Percentiles rank a stretch among this genome's conserved stretches.
Evolutionary conservation across 2,113 vertebrate genomes (phyloP).

Genomic region (Candoia aspera): DNA sequence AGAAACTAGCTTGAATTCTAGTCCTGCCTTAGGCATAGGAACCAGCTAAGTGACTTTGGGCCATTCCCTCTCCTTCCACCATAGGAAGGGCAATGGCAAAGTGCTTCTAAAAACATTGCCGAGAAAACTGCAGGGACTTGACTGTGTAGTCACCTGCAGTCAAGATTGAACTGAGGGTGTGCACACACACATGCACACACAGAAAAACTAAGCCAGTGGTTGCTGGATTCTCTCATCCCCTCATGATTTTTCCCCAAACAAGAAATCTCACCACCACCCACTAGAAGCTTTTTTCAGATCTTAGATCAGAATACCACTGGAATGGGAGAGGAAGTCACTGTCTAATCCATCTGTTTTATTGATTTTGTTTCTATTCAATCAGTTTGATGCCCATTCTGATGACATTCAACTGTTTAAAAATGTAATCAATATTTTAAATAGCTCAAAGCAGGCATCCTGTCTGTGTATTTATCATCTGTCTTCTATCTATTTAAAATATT

Average conservation of each 20-base stretch:
- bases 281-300: background rate
- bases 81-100: background rate
- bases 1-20: background rate
- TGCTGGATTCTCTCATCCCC: background rate
- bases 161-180: background rate
- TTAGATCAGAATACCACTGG: background rate
- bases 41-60: background rate
- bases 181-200: background rate
- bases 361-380: background rate
- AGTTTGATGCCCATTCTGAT: slow-evolving; percentile 25
- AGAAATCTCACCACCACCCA: background rate
- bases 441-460: background rate
- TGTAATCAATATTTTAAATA: slow-evolving; percentile 8
- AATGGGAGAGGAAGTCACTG: background rate
- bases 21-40: background rate
- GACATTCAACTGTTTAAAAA: background rate
- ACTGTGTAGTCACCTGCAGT: background rate
- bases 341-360: background rate
- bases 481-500: background rate
- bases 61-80: background rate
- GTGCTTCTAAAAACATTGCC: background rate
- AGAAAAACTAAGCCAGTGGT: background rate
- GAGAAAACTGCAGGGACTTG: background rate
- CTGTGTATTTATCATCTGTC: background rate
- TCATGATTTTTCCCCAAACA: background rate